Evolutionary conservation across 2,888 invertebrate genomes (phyloP), one percentile per base, ranked within the genome.

Genomic region (Litoditis marina): DNA sequence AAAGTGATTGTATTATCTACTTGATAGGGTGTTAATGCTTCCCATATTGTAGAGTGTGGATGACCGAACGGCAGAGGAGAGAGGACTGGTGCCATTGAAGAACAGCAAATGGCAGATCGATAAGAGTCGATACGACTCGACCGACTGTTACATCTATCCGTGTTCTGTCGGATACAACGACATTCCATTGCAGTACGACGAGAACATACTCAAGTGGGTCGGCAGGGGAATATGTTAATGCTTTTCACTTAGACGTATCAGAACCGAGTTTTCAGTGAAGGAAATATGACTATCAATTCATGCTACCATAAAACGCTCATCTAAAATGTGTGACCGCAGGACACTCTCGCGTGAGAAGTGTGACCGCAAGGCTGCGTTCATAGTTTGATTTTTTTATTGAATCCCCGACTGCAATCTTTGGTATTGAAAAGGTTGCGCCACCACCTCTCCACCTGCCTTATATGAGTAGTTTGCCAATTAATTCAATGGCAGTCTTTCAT

Each of bases 111-210:
- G 91, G 85, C 88, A 88, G 68, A 92, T 94, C 77, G 83, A 84
- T 50, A 98, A 98, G 85, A 95, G 95, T 1, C 59, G 98, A 66
- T 99, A 96, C 84, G 96, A 94, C 85, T 94, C 95, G 11, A 94
- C 98, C 57, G 94, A 95, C 85, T 93, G 92, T 27, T 99, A 98
- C 85, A 87, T 99, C 42, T 93, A 94, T 57, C 89, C 90, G 13
- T 89, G 90, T 78, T 91, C 92, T 60, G 91, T 73, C 16, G 74
- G 73, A 78, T 98, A 92, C 86, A 98, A 96, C 84, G 96, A 99
- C 85, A 91, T 96, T 76, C 89, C 90, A 59, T 85, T 98, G 71
- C 88, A 69, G 57, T 61, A 61, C 27, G 55, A 61, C 39, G 55
- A 61, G n/a, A 30, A 13, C 16, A 46, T 61, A 7, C 32, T 27